Evolutionary conservation across 2,888 invertebrate species (phyloP).

Genomic region (Thymelicus lineola): DNA sequence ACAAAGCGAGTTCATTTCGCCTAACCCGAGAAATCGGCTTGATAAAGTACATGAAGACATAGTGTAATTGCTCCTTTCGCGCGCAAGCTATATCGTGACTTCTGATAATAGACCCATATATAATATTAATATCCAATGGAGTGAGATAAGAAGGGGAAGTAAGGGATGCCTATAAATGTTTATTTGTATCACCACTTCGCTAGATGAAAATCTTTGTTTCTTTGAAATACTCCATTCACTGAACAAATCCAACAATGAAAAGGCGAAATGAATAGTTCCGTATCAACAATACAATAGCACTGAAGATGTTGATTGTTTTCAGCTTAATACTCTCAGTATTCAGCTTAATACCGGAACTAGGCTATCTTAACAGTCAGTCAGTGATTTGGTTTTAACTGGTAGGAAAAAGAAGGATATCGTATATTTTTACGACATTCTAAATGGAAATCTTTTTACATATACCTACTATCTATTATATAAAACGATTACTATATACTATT

Average conservation of each 20-base stretch:
- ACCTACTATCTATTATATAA: too few species aligned
- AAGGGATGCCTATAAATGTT: constrained; percentile 37
- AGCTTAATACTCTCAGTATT: constrained; percentile 35
- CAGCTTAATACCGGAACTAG: constrained; percentile 35
- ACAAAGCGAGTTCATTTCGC: constrained; percentile 36
- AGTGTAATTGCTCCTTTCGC: constrained; percentile 46
- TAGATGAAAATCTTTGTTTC: constrained; percentile 45
- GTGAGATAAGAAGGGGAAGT: constrained; percentile 39
- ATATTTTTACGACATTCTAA: too few species aligned
- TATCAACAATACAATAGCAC: constrained; percentile 31
- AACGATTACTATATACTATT: too few species aligned
- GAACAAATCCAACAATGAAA: constrained; percentile 43
- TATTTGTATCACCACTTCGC: constrained; percentile 38
- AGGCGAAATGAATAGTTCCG: constrained; percentile 43
- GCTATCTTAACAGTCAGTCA: constrained; percentile 27
- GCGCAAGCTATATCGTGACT: constrained; percentile 43
- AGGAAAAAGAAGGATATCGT: too few species aligned
- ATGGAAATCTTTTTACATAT: too few species aligned
- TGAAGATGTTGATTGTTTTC: constrained; percentile 38
- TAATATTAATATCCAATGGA: constrained; percentile 45
- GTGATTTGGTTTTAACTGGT: constrained; percentile 8
- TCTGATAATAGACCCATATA: constrained; percentile 44
- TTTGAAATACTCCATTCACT: constrained; percentile 43
- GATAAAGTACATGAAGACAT: constrained; percentile 39
- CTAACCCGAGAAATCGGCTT: constrained; percentile 29